phyloP scores from a whole-genome alignment of 2,888 invertebrate genomes.

The Mactromeris polynyma region DNA sequence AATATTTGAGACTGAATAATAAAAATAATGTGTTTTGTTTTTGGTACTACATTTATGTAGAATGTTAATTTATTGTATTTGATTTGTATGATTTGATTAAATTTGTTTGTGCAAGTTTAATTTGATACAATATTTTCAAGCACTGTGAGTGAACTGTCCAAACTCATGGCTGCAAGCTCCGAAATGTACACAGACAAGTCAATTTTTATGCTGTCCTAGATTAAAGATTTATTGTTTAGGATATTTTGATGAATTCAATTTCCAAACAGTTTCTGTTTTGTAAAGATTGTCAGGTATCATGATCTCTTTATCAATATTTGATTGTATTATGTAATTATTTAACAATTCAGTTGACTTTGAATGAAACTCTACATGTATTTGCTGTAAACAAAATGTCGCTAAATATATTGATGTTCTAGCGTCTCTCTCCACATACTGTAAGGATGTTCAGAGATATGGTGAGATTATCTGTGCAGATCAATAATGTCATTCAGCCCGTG shows the following conservation, averaged over 20 bases:
- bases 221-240: background rate
- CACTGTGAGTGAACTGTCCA: no score
- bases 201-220: background rate
- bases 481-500: constrained; percentile 31
- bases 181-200: no score
- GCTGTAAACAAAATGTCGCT: background rate
- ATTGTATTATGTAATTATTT: no score
- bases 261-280: background rate
- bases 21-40: no score
- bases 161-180: no score
- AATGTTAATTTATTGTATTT: no score
- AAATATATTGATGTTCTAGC: background rate
- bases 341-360: no score
- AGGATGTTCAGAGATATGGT: constrained; percentile 21
- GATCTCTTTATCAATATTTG: background rate
- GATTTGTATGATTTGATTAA: no score
- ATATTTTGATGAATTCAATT: background rate
- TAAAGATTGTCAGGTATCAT: background rate
- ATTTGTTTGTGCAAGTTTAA: no score
- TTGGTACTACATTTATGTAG: no score
- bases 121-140: no score
- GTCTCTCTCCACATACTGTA: background rate
- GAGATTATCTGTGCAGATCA: constrained; percentile 37
- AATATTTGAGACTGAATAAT: no score
- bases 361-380: background rate